phyloP scores from a whole-genome alignment of 2,113 vertebrate genomes.

The Antigone vipio region DNA sequence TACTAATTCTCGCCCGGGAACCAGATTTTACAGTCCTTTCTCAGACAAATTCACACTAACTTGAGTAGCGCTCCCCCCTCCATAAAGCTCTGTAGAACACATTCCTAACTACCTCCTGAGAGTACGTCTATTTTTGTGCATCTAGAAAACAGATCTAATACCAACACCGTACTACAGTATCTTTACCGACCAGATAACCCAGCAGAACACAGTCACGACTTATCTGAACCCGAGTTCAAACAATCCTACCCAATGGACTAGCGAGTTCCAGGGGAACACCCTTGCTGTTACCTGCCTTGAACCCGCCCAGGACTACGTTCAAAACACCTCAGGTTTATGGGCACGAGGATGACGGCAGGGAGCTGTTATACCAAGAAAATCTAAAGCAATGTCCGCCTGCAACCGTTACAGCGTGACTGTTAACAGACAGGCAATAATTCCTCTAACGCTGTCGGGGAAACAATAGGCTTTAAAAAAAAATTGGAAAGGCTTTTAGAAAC shows the following conservation, averaged over 20 bases:
- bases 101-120: not conserved
- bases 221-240: not conserved
- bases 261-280: not conserved
- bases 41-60: not conserved
- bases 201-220: not conserved
- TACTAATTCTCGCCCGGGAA: not conserved
- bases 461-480: not conserved
- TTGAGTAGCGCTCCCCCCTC: not conserved
- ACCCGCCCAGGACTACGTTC: not conserved
- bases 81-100: not conserved
- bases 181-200: not conserved
- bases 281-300: conserved; percentile 1
- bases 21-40: not conserved
- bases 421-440: not conserved
- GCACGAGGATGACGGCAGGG: not conserved
- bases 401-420: not conserved
- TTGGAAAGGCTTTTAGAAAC: not conserved
- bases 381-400: not conserved
- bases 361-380: not conserved
- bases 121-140: not conserved
- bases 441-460: not conserved
- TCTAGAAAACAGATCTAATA: not conserved
- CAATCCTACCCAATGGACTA: not conserved
- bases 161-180: not conserved
- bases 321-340: not conserved